Evolutionary conservation across 2,888 invertebrate genomes (phyloP).

Genomic region (Maniola hyperantus): DNA sequence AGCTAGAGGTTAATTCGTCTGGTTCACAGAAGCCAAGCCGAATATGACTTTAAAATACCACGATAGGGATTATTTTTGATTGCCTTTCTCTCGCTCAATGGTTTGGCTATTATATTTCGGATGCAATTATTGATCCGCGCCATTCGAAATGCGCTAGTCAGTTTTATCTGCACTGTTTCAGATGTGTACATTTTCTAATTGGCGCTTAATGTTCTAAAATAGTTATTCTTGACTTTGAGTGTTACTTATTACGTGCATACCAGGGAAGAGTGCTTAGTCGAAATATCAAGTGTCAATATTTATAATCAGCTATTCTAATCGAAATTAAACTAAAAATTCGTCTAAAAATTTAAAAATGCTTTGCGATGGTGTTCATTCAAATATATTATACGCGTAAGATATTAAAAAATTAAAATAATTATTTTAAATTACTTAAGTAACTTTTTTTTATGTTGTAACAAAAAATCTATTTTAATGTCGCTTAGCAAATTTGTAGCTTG

Average conservation of each 20-base stretch:
- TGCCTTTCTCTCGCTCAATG: slow-evolving; percentile 14
- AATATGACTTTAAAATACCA: neutral
- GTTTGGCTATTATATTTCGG: slow-evolving; percentile 26
- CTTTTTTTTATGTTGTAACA: neutral
- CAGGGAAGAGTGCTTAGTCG: neutral
- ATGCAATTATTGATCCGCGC: slow-evolving; percentile 43
- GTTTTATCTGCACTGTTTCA: slow-evolving; percentile 21
- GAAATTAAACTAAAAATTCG: neutral
- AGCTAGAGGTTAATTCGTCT: slow-evolving; percentile 30
- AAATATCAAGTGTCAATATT: neutral
- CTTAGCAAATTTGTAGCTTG: neutral
- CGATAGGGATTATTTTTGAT: slow-evolving; percentile 18
- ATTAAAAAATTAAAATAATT: neutral
- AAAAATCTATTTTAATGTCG: neutral
- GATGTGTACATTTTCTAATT: neutral
- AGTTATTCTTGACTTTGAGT: neutral
- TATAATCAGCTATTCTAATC: neutral
- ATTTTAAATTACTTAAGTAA: no score
- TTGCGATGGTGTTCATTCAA: slow-evolving; percentile 31
- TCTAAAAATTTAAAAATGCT: slow-evolving; percentile 27
- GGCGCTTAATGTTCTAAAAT: neutral
- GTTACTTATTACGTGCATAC: neutral
- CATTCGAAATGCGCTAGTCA: slow-evolving; percentile 36
- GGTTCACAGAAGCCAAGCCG: neutral
- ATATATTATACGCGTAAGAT: slow-evolving; percentile 38